phyloP scores from a whole-genome alignment of 2,888 invertebrate species.

The Trachelus stipa region DNA sequence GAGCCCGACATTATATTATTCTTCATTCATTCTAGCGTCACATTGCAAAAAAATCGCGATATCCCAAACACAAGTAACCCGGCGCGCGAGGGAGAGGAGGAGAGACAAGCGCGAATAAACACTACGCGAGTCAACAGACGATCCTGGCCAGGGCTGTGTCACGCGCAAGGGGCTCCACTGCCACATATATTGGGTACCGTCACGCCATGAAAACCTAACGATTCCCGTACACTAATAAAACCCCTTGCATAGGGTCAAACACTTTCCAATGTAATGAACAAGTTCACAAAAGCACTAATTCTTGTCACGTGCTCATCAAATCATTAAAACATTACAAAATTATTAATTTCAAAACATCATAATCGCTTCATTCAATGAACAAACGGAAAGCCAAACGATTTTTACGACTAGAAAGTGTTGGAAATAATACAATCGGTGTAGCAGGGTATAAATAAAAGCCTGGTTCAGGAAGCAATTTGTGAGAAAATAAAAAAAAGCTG shows the following conservation, averaged over 20 bases:
- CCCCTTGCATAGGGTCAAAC: background rate
- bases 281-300: background rate
- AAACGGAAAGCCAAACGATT: background rate
- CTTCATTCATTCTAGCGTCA: slow-evolving; percentile 49
- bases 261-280: background rate
- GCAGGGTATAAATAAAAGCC: background rate
- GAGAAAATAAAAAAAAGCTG: background rate
- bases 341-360: background rate
- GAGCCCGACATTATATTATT: slow-evolving; percentile 43
- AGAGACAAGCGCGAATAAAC: slow-evolving; percentile 65
- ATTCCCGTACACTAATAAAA: background rate
- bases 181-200: background rate
- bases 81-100: slow-evolving; percentile 26
- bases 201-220: background rate
- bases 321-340: background rate
- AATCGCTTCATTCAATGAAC: background rate
- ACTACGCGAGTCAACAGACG: slow-evolving; percentile 68
- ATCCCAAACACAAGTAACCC: slow-evolving; percentile 25
- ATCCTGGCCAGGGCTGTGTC: slow-evolving; percentile 61
- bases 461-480: background rate
- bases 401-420: background rate
- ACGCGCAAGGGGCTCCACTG: slow-evolving; percentile 63
- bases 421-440: background rate
- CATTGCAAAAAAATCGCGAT: slow-evolving; percentile 40
- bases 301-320: too few species aligned